phyloP scores from a whole-genome alignment of 2,113 vertebrate species.

The Burhinus oedicnemus region DNA sequence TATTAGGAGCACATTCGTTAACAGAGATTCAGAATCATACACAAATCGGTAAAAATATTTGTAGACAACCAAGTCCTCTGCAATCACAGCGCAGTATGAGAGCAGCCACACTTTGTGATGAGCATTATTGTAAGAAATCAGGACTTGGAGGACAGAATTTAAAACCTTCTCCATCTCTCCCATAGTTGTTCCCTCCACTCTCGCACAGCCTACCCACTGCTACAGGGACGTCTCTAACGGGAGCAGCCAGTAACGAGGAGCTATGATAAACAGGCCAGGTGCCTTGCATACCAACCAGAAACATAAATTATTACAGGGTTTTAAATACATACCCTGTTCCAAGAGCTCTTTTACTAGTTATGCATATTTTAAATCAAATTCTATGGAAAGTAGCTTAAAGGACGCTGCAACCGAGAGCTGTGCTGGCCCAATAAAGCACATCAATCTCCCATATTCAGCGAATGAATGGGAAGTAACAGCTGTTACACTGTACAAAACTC shows the following conservation, averaged over 20 bases:
- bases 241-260: neutral
- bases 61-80: neutral
- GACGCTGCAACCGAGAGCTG: neutral
- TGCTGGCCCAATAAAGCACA: neutral
- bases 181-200: neutral
- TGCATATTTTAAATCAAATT: conserved; percentile 10
- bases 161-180: neutral
- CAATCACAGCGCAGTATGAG: neutral
- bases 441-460: neutral
- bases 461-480: conserved; percentile 24
- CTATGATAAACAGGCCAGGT: neutral
- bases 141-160: neutral
- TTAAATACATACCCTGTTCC: neutral
- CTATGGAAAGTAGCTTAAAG: neutral
- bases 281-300: neutral
- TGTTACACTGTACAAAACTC: neutral
- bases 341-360: conserved; percentile 30
- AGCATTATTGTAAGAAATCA: rapidly evolving
- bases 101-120: neutral
- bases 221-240: too few relatives aligned
- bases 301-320: neutral
- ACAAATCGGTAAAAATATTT: neutral
- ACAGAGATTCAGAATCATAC: neutral
- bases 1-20: neutral
- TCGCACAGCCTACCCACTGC: neutral